Base-by-base conservation (phyloP, 2,888 invertebrate species). In the Brassicogethes aeneus region DNA sequence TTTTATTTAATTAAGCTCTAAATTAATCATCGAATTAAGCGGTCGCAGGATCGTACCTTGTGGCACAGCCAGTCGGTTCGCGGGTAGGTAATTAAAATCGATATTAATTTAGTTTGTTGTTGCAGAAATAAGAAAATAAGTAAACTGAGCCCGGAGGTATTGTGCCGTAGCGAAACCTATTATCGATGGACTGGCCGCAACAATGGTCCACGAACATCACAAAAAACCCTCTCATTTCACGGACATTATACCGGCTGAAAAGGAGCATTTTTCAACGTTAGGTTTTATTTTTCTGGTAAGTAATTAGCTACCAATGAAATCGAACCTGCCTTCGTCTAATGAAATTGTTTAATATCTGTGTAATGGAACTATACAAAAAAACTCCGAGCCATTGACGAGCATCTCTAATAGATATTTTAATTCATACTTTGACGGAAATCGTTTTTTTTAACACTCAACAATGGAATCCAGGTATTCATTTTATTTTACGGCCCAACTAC, bases 211-310 rank as follows among this genome's bases (percentile, higher is more conserved):
- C 5, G 23, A 23, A 23, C 5, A 5, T 23, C 5, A 23, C 23
- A 54, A 57, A 60, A 61, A 61, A 56, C 53, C 51, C 54, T 48
- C 60, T 63, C 62, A 63, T 63, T 62, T 62, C 61, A 63, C 59
- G 63, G 55, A 50, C 57, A 56, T 63, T 63, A 63, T 61, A 55
- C 57, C 53, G 49, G 56, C 51, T 56, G 57, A 59, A 59, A n/a
- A 54, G 53, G 51, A 53, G 47, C 53, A 50, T 57, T 58, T 56
- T 57, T 50, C 50, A 39, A 10, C 46, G 51, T 49, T 48, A 40
- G 40, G 43, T 49, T 47, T 47, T 43, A 44, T 54, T 54, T 47
- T n/a, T n/a, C n/a, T n/a, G n/a, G n/a, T n/a, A n/a, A n/a, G n/a
- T n/a, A n/a, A n/a, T n/a, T n/a, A n/a, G n/a, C n/a, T n/a, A n/a